Evolutionary conservation across 2,113 vertebrate species (phyloP).

Genomic region (Ailuropoda melanoleuca): DNA sequence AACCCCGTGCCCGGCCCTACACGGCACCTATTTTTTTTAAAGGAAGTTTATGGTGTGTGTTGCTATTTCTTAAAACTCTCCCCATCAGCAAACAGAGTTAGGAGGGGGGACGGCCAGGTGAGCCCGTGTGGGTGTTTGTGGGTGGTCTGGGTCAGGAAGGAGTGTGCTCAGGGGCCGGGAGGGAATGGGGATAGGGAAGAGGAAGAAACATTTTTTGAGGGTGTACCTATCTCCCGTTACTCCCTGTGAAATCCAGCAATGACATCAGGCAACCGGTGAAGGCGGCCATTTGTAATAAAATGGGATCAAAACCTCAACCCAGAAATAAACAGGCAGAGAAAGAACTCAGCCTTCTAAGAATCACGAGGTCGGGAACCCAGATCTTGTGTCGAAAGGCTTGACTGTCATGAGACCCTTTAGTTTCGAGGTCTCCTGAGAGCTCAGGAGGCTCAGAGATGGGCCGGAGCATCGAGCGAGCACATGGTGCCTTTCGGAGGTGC

Average conservation of each 20-base stretch:
- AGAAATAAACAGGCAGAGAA: background rate
- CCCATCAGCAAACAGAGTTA: accelerated
- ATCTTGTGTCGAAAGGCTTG: background rate
- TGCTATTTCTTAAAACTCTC: background rate
- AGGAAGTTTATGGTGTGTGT: background rate
- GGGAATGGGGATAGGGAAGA: no score
- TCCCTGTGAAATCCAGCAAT: background rate
- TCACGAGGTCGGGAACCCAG: background rate
- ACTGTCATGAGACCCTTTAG: background rate
- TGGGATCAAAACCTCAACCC: background rate
- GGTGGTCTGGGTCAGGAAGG: background rate
- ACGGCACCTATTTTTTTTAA: accelerated
- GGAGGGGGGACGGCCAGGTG: background rate
- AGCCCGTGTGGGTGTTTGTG: accelerated
- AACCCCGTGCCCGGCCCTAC: accelerated
- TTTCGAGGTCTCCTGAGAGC: background rate
- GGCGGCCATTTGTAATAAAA: background rate
- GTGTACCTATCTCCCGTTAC: accelerated
- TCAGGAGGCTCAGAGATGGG: background rate
- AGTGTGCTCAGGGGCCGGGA: accelerated
- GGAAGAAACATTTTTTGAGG: background rate
- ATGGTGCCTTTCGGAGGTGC: accelerated
- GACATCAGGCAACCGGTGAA: background rate
- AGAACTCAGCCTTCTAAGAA: background rate
- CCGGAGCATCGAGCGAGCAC: background rate